A percentile compares a stretch with the other conserved stretches of the same genome.
Conservation (phyloP, 1,140 invertebrate species). For the Drosophila pectinifera region DNA sequence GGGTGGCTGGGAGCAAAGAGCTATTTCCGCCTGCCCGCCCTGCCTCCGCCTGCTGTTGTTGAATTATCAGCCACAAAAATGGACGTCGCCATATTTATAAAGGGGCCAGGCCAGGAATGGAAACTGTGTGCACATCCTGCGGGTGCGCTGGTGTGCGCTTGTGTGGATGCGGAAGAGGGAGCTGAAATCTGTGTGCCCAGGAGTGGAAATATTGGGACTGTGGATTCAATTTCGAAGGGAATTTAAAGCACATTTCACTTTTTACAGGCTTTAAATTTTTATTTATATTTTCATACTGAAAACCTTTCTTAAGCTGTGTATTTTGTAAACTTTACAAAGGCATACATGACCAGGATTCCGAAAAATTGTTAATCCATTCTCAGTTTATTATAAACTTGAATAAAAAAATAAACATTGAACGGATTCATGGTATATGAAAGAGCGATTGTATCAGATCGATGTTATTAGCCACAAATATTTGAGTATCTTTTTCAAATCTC, state of each 20-base stretch:
- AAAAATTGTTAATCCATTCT: too few species aligned
- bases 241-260: slow-evolving; percentile 20
- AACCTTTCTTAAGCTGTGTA: neutral
- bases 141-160: slow-evolving; percentile 4
- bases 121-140: slow-evolving; percentile 40
- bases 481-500: neutral
- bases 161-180: neutral
- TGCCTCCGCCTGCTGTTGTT: slow-evolving; percentile 52
- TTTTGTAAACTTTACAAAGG: too few species aligned
- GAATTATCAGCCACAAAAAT: slow-evolving; percentile 82
- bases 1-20: slow-evolving; percentile 38
- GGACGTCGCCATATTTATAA: slow-evolving; percentile 79
- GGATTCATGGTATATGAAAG: too few species aligned
- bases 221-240: slow-evolving; percentile 14
- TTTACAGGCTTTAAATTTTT: slow-evolving; percentile 11
- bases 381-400: too few species aligned
- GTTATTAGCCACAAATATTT: too few species aligned
- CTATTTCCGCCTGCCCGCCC: slow-evolving; percentile 38
- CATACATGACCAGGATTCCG: too few species aligned
- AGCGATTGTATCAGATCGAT: too few species aligned
- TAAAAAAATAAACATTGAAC: too few species aligned
- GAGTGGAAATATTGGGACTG: slow-evolving; percentile 18
- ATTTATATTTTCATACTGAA: neutral
- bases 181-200: slow-evolving; percentile 16
- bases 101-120: slow-evolving; percentile 27